Evolutionary conservation across 2,888 invertebrate species (phyloP).

Genomic region (Microchrysa polita): DNA sequence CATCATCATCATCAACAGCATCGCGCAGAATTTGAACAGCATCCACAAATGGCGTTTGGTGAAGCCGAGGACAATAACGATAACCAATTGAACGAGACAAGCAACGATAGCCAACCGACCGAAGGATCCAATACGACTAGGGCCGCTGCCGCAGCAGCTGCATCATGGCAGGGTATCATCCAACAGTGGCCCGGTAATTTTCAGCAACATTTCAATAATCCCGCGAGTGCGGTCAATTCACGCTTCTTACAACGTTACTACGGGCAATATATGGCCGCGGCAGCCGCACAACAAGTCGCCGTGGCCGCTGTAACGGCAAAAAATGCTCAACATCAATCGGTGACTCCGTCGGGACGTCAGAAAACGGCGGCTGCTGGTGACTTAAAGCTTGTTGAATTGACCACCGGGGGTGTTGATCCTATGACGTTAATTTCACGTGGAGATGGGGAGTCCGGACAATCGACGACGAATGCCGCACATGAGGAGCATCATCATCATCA

Average conservation of each 20-base stretch:
- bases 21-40: constrained; percentile 41
- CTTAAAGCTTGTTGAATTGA: neutral
- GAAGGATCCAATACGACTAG: neutral
- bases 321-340: neutral
- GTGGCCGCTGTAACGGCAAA: constrained; percentile 43
- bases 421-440: too few species aligned
- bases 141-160: constrained; percentile 12
- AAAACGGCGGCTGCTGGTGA: neutral
- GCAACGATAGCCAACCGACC: constrained; percentile 19
- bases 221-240: constrained; percentile 55
- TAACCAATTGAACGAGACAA: neutral
- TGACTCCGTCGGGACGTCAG: neutral
- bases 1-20: constrained; percentile 43
- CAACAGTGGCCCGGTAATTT: constrained; percentile 55
- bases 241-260: constrained; percentile 61
- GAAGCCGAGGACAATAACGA: neutral
- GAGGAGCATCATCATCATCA: too few species aligned
- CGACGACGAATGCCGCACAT: too few species aligned
- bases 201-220: constrained; percentile 46
- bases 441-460: too few species aligned
- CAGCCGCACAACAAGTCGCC: constrained; percentile 54
- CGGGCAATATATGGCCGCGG: constrained; percentile 62
- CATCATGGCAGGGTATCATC: constrained; percentile 53
- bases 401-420: too few species aligned
- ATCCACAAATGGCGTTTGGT: neutral